Conservation (phyloP, 2,113 vertebrate genomes). For the Neodon shergylaensis region DNA sequence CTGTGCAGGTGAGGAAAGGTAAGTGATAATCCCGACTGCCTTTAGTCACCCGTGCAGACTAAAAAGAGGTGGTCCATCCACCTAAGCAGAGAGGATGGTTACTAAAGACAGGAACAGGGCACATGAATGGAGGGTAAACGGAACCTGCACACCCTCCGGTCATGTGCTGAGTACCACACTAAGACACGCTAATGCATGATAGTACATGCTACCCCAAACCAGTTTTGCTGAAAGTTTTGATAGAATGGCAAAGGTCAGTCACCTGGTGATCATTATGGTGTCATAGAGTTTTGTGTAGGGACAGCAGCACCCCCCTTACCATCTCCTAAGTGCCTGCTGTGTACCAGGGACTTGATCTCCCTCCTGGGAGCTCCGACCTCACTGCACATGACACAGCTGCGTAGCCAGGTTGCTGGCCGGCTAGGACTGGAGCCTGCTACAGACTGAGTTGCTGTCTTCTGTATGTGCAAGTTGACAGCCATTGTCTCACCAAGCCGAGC, state of each 20-base stretch:
- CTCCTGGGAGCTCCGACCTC: background rate
- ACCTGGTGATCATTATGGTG: background rate
- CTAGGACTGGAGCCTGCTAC: background rate
- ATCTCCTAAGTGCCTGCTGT: background rate
- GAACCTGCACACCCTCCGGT: no score
- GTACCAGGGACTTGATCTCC: background rate
- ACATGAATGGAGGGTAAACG: background rate
- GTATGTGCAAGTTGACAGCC: background rate
- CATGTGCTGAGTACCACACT: background rate
- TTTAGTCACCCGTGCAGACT: background rate
- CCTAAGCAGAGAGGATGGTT: no score
- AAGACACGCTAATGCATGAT: accelerated
- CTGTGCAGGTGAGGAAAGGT: background rate
- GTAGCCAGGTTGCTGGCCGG: accelerated
- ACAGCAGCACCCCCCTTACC: background rate
- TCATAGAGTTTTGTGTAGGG: background rate
- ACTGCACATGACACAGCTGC: background rate
- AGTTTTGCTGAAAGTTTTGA: background rate
- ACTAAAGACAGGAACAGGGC: background rate
- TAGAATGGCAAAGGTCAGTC: background rate
- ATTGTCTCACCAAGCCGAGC: accelerated
- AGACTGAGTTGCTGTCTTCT: accelerated
- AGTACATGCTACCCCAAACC: background rate
- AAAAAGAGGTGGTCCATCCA: no score
- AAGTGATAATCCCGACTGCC: background rate